Percentiles rank a stretch among this genome's conserved stretches.
Evolutionary conservation across 2,113 vertebrate genomes (phyloP).

Genomic region (Dicerorhinus sumatrensis): DNA sequence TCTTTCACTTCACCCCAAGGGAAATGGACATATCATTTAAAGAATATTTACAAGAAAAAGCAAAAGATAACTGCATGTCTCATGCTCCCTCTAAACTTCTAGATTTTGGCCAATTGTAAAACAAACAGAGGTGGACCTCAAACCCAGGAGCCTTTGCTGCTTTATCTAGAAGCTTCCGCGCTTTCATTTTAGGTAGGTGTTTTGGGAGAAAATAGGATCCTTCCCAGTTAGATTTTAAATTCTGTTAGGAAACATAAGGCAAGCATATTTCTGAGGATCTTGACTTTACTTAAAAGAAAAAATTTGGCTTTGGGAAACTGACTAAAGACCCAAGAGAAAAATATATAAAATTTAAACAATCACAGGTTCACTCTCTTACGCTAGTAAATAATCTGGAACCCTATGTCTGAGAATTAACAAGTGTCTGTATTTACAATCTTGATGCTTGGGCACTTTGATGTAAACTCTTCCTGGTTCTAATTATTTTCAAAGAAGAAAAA

Average conservation of each 20-base stretch:
- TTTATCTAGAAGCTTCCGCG: neutral
- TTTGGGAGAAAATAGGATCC: neutral
- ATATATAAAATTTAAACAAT: neutral
- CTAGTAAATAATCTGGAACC: slow-evolving; percentile 2
- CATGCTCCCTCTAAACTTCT: neutral
- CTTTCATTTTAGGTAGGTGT: neutral
- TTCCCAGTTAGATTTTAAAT: neutral
- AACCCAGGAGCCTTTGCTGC: neutral
- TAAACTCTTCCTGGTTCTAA: slow-evolving; percentile 3
- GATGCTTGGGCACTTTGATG: slow-evolving; percentile 11
- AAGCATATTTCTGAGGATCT: slow-evolving; percentile 39
- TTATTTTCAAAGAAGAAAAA: slow-evolving; percentile 37
- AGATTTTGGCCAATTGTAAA: neutral
- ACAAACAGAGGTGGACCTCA: neutral
- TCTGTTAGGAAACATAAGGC: slow-evolving; percentile 43
- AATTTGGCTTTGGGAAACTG: slow-evolving; percentile 7
- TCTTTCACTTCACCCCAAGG: neutral
- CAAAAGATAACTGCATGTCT: neutral
- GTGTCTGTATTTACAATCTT: neutral
- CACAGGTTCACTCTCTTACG: neutral
- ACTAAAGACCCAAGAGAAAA: slow-evolving; percentile 45
- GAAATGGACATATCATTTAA: neutral
- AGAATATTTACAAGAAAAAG: neutral
- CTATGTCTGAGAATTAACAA: neutral
- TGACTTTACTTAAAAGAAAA: slow-evolving; percentile 37